Percentiles rank a stretch among this genome's conserved stretches.
Evolutionary conservation across 2,113 vertebrate species (phyloP).

Genomic region (Pongo abelii): DNA sequence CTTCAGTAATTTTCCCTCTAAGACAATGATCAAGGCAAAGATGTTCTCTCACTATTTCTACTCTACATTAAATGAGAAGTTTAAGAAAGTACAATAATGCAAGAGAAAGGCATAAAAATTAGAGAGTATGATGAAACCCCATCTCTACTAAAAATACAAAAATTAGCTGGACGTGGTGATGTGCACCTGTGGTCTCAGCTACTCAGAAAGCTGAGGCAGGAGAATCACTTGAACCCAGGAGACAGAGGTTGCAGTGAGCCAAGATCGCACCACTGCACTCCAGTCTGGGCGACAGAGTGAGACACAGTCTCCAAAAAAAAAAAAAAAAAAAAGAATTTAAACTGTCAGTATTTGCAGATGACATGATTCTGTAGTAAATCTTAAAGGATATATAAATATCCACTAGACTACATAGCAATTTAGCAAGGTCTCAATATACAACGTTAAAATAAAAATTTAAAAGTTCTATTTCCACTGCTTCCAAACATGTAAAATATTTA

Average conservation of each 20-base stretch:
- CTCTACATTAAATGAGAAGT: not conserved
- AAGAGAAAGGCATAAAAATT: not conserved
- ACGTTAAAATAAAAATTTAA: not conserved
- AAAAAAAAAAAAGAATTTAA: not conserved
- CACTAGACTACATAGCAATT: not conserved
- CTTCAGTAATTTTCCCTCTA: not conserved
- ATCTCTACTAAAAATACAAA: too few relatives aligned
- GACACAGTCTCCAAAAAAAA: too few relatives aligned
- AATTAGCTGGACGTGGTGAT: too few relatives aligned
- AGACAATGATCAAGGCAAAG: not conserved
- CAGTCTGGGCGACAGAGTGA: too few relatives aligned
- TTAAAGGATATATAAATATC: not conserved
- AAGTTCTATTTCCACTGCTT: not conserved
- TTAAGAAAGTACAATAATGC: not conserved
- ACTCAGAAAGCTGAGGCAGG: too few relatives aligned
- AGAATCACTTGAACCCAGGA: too few relatives aligned
- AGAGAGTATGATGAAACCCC: not conserved
- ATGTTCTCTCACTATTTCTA: not conserved
- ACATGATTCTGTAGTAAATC: not conserved
- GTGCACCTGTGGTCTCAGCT: too few relatives aligned
- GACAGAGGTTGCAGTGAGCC: too few relatives aligned
- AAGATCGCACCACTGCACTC: too few relatives aligned
- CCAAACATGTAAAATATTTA: not conserved
- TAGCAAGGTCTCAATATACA: not conserved
- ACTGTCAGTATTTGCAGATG: not conserved